Evolutionary conservation across 2,888 invertebrate species (phyloP), one percentile per base, ranked within the genome.

Genomic region (Clusia tigrina): DNA sequence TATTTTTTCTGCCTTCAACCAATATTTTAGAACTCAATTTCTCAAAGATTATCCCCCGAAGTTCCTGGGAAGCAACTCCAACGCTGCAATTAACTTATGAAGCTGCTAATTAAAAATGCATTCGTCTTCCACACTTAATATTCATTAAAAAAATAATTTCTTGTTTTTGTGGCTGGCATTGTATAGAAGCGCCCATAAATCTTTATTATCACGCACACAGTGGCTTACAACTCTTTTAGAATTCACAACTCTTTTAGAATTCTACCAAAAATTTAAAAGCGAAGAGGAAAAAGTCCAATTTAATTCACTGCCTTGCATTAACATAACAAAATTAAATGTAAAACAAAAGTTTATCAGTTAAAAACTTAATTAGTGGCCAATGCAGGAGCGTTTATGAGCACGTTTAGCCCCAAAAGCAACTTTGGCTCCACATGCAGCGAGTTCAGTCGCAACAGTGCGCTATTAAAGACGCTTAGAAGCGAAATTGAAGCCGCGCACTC

Each of bases 31-130:
- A n/a, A n/a, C n/a, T n/a, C n/a, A n/a, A n/a, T n/a, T n/a, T n/a
- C n/a, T n/a, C n/a, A n/a, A n/a, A n/a, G n/a, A n/a, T n/a, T n/a
- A n/a, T n/a, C n/a, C n/a, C n/a, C n/a, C n/a, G n/a, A n/a, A n/a
- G n/a, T n/a, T n/a, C n/a, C n/a, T n/a, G n/a, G n/a, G 61, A 58
- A 51, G 60, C 61, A 60, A 60, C 63, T 68, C 67, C 64, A 9
- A 2, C 18, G 20, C 22, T 48, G 20, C 48, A 48, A 48, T 48
- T 48, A 48, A 18, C 48, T 18, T 20, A 48, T 22, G 5, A 20
- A 69, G 66, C 64, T 61, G 63, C 62, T 73, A 77, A 75, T 75
- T 75, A 76, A 76, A 75, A 77, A 74, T 71, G 69, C 76, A 75
- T 75, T 70, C 70, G 64, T 74, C 75, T 71, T 65, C 12, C n/a